Evolutionary conservation across 92 coral and sea anemone genomes (phyloP).

Genomic region (Parazoanthus darwini): DNA sequence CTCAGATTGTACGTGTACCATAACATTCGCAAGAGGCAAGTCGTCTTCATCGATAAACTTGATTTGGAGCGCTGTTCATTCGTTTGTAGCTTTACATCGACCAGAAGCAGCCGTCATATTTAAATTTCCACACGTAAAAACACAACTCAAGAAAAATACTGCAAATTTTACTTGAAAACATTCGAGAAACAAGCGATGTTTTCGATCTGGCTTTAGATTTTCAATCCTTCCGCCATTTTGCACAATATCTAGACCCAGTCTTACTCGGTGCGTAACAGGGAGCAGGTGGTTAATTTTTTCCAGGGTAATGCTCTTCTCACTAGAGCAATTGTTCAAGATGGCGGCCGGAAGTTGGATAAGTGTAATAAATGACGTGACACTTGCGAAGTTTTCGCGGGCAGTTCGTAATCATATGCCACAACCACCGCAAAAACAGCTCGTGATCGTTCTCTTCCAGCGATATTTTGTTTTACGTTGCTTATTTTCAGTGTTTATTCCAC

Average conservation of each 20-base stretch:
- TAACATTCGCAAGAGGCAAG: conserved; percentile 4
- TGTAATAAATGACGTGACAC: no score
- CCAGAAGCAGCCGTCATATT: conserved; percentile 43
- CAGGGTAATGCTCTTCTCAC: no score
- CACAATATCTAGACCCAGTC: conserved; percentile 38
- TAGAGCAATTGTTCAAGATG: no score
- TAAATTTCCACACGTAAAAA: conserved; percentile 38
- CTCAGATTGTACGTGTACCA: conserved; percentile 1
- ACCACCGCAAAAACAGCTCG: no score
- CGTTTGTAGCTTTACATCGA: conserved; percentile 16
- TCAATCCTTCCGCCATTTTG: conserved; percentile 3
- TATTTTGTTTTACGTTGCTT: no score
- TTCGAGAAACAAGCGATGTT: conserved; percentile 21
- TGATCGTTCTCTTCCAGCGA: no score
- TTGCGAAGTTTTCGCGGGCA: no score
- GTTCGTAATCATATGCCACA: no score
- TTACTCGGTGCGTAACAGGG: conserved; percentile 18
- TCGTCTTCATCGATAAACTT: conserved; percentile 42
- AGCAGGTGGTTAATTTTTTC: no score
- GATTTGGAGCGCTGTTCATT: conserved; percentile 21
- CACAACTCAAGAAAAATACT: conserved; percentile 9
- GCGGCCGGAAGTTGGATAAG: no score
- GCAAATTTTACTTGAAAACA: not conserved
- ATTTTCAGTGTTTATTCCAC: no score
- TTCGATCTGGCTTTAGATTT: conserved; percentile 14